phyloP scores from a whole-genome alignment of 2,888 invertebrate species.

The Microplitis manilae region DNA sequence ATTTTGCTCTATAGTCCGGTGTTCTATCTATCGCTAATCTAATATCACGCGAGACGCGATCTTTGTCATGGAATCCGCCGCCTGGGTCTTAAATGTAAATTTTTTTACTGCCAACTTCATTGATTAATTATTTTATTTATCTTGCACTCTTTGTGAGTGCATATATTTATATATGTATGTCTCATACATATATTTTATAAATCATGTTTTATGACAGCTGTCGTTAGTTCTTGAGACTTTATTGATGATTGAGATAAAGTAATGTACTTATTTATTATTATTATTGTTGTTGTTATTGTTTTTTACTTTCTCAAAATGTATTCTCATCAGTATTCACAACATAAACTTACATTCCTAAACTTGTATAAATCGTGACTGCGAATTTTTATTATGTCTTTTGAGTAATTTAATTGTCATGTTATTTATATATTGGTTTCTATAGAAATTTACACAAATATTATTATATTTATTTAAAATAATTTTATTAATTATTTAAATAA shows the following conservation, averaged over 20 bases:
- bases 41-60: slow-evolving; percentile 3
- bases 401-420: slow-evolving; percentile 10
- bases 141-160: neutral
- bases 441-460: neutral
- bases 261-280: neutral
- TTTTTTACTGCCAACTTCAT: neutral
- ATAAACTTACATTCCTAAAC: slow-evolving; percentile 6
- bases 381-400: slow-evolving; percentile 2
- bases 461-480: slow-evolving; percentile 2
- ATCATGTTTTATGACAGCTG: neutral
- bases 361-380: slow-evolving; percentile 14
- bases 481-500: too few relatives aligned
- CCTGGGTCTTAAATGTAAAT: too few relatives aligned
- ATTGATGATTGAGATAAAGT: neutral
- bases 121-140: neutral
- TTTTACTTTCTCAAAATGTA: neutral
- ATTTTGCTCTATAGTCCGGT: neutral
- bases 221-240: neutral
- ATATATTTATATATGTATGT: too few relatives aligned
- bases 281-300: neutral
- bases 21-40: slow-evolving; percentile 2
- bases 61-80: neutral
- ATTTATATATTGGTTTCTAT: neutral
- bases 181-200: too few relatives aligned
- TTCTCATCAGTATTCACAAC: slow-evolving; percentile 11